Conservation (phyloP, 2,113 vertebrate species). For the Spheniscus mendiculus region DNA sequence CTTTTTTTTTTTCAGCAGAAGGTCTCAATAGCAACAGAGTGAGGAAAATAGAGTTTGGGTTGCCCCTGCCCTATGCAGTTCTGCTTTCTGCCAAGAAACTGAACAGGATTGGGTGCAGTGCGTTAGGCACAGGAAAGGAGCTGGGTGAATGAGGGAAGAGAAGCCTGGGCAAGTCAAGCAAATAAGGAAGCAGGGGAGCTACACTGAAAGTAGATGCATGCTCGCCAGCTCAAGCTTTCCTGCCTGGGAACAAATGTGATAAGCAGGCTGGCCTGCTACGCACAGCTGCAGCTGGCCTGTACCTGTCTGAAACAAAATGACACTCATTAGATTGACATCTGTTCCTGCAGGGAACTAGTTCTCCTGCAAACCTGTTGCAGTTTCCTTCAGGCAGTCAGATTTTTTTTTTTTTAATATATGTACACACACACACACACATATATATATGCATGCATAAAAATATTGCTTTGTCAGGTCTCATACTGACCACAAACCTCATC, state of each 20-base stretch:
- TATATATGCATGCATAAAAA: background rate
- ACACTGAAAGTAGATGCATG: background rate
- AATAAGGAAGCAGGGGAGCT: background rate
- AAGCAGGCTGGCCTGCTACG: background rate
- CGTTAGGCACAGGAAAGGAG: background rate
- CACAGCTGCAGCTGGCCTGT: background rate
- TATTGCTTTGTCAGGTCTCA: background rate
- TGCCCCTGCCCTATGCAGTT: background rate
- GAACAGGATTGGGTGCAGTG: background rate
- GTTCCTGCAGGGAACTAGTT: background rate
- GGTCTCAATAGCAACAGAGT: background rate
- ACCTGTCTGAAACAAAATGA: background rate
- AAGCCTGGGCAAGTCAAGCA: background rate
- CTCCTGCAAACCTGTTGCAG: background rate
- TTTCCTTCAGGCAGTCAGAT: background rate
- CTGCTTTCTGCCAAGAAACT: background rate
- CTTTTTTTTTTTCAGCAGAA: background rate
- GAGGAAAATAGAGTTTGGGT: background rate
- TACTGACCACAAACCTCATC: background rate
- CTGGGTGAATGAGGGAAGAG: background rate
- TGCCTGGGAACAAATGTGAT: background rate
- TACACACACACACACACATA: rapidly evolving
- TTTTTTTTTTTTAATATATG: background rate
- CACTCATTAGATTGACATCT: background rate
- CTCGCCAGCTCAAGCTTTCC: background rate